Base-by-base conservation (phyloP, 2,113 vertebrate genomes). In the Vulpes vulpes region DNA sequence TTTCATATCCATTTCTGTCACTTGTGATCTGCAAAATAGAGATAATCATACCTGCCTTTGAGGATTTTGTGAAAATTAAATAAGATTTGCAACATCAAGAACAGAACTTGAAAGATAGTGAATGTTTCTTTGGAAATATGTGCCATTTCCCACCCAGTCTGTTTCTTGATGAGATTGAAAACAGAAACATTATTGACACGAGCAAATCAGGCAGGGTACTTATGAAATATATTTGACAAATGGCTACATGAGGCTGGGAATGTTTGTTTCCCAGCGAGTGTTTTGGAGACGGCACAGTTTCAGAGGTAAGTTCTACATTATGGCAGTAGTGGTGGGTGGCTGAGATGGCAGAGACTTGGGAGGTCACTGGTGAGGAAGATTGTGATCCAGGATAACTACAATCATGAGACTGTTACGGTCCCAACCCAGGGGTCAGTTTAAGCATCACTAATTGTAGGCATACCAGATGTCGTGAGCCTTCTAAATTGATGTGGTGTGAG, bases 151-250 rank as follows among this genome's bases (percentile, higher is more conserved):
- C 67, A 69, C 14, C 16, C 38, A 91, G 35, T 49, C 93, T 64
- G 60, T 19, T 83, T 73, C 80, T 93, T 43, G 32, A 71, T 89
- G 78, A 91, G 43, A 69, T 11, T 78, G 32, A 20, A 91, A 93
- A n/a, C 38, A 76, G 32, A 30, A 4, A 32, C 7, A 7, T 38
- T 38, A 38, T 35, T n/a, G 71, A 80, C 64, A 79, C 60, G 14
- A 69, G 30, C 14, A 49, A 94, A 64, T 30, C 65, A 59, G 51
- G 43, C 53, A 90, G 62, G 82, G 32, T n/a, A 1, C 27, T 55
- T 20, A 55, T 30, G 32, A 71, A 73, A n/a, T 30, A 60, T 11
- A 6, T 55, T 30, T 69, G 83, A 27, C 65, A 49, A 89, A 53
- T 76, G 53, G 27, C 55, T 67, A 20, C 3, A 4, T 0, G 8